Conservation (phyloP, 2,113 vertebrate species). For the Myotis lucifugus region DNA sequence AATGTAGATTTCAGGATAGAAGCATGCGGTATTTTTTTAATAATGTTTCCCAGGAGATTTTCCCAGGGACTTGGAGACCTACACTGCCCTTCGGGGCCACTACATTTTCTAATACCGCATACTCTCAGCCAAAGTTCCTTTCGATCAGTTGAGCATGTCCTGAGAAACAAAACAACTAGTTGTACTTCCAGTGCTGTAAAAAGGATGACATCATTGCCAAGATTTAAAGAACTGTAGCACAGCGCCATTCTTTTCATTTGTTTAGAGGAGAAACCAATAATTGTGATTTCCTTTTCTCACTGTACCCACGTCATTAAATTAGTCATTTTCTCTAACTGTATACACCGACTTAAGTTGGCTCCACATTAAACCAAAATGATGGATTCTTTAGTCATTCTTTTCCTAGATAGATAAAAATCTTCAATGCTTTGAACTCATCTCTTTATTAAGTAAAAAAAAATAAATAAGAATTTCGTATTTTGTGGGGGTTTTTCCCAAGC, state of each 20-base stretch:
- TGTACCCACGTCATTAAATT: neutral
- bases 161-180: neutral
- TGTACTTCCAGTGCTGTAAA: neutral
- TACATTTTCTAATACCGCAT: neutral
- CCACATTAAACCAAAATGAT: neutral
- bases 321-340: neutral
- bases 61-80: slow-evolving; percentile 36
- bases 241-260: neutral
- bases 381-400: neutral
- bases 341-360: neutral
- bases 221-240: neutral
- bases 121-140: neutral
- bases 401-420: neutral
- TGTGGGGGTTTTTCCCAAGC: neutral
- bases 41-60: slow-evolving; percentile 51
- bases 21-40: neutral
- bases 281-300: neutral
- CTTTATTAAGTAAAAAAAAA: slow-evolving; percentile 14
- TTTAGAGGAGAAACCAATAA: neutral
- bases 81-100: neutral
- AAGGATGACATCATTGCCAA: neutral
- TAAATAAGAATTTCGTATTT: neutral
- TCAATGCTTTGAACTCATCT: slow-evolving; percentile 3
- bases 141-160: neutral
- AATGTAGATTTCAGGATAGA: slow-evolving; percentile 5